phyloP scores from a whole-genome alignment of 2,888 invertebrate genomes.

The Agrotis clavis region DNA sequence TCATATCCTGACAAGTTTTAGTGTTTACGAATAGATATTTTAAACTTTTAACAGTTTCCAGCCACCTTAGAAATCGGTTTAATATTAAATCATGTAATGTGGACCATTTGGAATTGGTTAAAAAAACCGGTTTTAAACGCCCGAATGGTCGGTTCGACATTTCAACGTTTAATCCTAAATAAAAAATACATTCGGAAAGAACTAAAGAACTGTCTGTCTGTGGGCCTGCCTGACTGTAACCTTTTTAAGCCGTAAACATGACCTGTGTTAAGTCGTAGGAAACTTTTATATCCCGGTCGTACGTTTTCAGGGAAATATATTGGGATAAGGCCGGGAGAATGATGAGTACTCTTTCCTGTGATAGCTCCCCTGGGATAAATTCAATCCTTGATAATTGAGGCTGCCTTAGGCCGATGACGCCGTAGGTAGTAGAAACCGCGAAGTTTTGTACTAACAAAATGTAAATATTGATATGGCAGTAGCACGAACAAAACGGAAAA shows the following conservation, averaged over 20 bases:
- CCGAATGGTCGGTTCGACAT: too few species aligned
- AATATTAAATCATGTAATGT: too few species aligned
- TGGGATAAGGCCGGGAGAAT: neutral
- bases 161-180: too few species aligned
- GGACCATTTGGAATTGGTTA: too few species aligned
- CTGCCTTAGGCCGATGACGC: too few species aligned
- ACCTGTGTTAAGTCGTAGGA: neutral
- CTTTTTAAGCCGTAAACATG: neutral
- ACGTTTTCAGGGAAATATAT: neutral
- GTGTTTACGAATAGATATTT: neutral
- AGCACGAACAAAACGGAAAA: too few species aligned
- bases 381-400: too few species aligned
- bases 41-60: neutral
- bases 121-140: too few species aligned
- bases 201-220: neutral
- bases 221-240: neutral
- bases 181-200: too few species aligned
- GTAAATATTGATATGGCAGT: too few species aligned
- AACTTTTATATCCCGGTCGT: neutral
- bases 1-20: slow-evolving; percentile 8
- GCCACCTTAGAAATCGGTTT: neutral
- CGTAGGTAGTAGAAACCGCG: too few species aligned
- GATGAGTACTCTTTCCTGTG: neutral
- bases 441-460: too few species aligned
- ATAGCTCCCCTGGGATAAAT: neutral